These are phyloP conservation scores for Ailuropoda melanoleuca DNA, from an alignment of 2,113 vertebrate genomes.

Conservation along the genomic window DNA sequence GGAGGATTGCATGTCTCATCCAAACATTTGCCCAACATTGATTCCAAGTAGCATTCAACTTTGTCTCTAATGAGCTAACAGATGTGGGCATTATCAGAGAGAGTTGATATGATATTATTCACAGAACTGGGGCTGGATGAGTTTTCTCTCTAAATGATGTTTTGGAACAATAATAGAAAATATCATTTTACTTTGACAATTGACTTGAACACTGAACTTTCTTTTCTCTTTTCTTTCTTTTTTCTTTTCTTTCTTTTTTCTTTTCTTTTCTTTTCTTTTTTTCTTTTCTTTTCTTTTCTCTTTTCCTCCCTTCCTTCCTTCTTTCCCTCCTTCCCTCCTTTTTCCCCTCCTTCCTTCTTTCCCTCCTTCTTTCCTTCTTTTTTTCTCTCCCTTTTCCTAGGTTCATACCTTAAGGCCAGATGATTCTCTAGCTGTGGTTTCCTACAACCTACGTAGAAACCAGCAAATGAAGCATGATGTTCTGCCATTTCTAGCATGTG, in stretches of 20 bases:
- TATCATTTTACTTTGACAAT: slow-evolving; percentile 72
- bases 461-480: neutral
- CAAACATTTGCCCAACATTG: slow-evolving; percentile 54
- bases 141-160: slow-evolving; percentile 76
- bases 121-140: slow-evolving; percentile 1
- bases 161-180: slow-evolving; percentile 77
- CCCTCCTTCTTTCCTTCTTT: neutral
- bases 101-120: slow-evolving; percentile 54
- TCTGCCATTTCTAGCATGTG: neutral
- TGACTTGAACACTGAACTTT: slow-evolving; percentile 37
- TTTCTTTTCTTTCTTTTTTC: neutral
- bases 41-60: slow-evolving; percentile 60
- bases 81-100: slow-evolving; percentile 61
- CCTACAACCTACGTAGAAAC: neutral
- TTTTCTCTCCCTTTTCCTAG: slow-evolving; percentile 9
- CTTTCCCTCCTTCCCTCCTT: neutral
- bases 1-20: neutral
- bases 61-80: slow-evolving; percentile 47
- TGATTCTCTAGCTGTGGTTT: neutral
- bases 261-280: too few species aligned
- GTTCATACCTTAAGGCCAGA: neutral
- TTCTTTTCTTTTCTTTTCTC: too few species aligned
- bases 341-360: neutral
- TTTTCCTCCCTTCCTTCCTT: neutral
- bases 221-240: too few species aligned